phyloP scores from a whole-genome alignment of 1,140 invertebrate genomes.

The Rhagoletis zephyria region DNA sequence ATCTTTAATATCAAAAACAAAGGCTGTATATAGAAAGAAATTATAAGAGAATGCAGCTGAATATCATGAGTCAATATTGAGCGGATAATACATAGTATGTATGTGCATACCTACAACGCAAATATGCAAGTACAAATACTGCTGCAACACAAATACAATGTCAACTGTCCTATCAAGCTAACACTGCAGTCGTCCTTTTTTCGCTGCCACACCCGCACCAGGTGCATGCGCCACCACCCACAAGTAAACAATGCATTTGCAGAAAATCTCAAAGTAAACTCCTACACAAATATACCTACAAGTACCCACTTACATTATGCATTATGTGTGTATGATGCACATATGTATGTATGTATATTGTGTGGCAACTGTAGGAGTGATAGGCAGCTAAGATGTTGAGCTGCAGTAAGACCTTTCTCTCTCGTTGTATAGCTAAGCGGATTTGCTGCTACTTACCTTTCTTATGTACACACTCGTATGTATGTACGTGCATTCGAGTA shows the following conservation, averaged over 20 bases:
- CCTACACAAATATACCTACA: background rate
- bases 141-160: background rate
- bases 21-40: background rate
- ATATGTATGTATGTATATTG: background rate
- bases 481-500: too few species aligned
- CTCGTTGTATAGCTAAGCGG: background rate
- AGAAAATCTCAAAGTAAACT: background rate
- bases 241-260: slow-evolving; percentile 27
- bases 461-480: too few species aligned
- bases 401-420: too few species aligned
- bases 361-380: background rate
- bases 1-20: background rate
- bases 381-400: background rate
- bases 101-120: background rate
- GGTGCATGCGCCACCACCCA: slow-evolving; percentile 36
- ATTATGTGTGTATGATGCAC: background rate
- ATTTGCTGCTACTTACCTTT: background rate
- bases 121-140: background rate
- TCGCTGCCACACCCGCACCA: background rate
- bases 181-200: background rate
- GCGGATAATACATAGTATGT: background rate
- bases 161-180: background rate
- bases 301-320: too few species aligned
- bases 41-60: slow-evolving; percentile 11
- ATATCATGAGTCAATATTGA: slow-evolving; percentile 1